Base-by-base conservation (phyloP, 2,888 invertebrate species). In the Pseudeuparius sepicola region DNA sequence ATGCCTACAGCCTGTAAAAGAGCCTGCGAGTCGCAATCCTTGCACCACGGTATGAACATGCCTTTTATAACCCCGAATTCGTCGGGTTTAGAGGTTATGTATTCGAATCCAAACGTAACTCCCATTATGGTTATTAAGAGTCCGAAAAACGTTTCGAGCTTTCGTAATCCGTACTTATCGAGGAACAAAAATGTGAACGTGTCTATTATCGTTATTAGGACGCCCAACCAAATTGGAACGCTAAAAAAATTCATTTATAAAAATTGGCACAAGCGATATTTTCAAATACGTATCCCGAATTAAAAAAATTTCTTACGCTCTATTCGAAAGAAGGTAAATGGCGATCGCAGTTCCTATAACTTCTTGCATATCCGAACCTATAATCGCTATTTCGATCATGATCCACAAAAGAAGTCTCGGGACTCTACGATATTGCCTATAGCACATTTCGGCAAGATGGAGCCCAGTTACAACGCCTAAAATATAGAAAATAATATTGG, bases 281-380 rank as follows among this genome's bases (percentile, higher is more conserved):
- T 24, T 26, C 25, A 25, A n/a, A 18, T 2, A 18, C n/a, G 14
- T 18, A 16, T 20, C 13, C 13, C 13, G 9, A 30, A 18, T 30
- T n/a, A n/a, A 14, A 14, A 5, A 6, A 9, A n/a, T 25, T 36
- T 34, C 74, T 70, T 65, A 88, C 84, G 60, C 59, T 69, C 77
- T 78, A 60, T 79, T 78, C 4, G 86, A 83, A 30, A 90, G 62
- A 25, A 90, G 65, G 59, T 80, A 86, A 46, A 92, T 70, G 4
- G 90, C 88, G 48, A 88, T 84, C 2, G 90, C 85, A 5, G 89
- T 89, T 42, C 89, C 89, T 48, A 90, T 90, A 26, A 90, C 88
- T 67, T 89, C 89, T 62, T 90, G 89, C 82, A 89, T 89, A 56
- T 89, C 88, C 25, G 83, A 82, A 7, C 88, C 89, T 47, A 90